phyloP scores from a whole-genome alignment of 2,113 vertebrate genomes.

The Ia io region DNA sequence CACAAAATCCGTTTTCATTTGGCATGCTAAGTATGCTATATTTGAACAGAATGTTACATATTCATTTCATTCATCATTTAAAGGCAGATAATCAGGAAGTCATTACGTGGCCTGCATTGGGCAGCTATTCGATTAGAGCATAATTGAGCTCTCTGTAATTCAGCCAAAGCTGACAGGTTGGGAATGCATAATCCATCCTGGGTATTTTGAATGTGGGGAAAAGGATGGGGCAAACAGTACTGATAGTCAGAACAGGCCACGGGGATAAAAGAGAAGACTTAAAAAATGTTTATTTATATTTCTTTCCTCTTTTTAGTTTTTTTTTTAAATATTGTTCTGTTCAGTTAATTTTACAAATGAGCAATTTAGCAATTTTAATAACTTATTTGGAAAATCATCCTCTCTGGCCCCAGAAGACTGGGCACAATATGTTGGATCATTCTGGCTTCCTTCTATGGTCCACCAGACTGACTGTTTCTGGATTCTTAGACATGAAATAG shows the following conservation, averaged over 20 bases:
- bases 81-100: slow-evolving; percentile 99
- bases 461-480: not conserved
- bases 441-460: not conserved
- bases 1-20: slow-evolving; percentile 83
- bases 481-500: not conserved
- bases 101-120: slow-evolving; percentile 97
- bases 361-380: not conserved
- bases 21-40: slow-evolving; percentile 81
- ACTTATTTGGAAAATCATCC: not conserved
- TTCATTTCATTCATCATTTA: slow-evolving; percentile 99
- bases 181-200: slow-evolving; percentile 82
- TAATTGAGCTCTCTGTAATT: slow-evolving; percentile 94
- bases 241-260: slow-evolving; percentile 70
- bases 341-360: slow-evolving; percentile 52
- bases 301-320: not conserved
- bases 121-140: slow-evolving; percentile 95
- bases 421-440: not conserved
- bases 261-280: not conserved
- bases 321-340: not conserved
- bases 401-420: not conserved
- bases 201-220: slow-evolving; percentile 72
- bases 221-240: slow-evolving; percentile 64
- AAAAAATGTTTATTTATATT: not conserved
- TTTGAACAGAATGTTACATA: slow-evolving; percentile 89
- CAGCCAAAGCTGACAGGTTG: slow-evolving; percentile 85